Conservation (phyloP, 2,797 vertebrate species). For the Siniperca undulata region DNA sequence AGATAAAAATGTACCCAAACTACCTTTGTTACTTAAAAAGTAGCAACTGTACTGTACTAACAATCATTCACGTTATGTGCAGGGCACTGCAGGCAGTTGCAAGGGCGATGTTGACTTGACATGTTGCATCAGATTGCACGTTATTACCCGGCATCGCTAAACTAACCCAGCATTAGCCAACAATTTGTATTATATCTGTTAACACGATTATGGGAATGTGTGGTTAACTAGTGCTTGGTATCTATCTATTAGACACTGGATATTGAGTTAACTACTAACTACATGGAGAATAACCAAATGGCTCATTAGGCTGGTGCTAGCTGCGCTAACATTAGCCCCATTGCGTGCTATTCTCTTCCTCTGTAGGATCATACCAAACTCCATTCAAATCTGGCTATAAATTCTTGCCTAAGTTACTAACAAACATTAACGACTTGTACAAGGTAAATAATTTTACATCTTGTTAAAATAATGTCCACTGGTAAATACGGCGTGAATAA, state of each 20-base stretch:
- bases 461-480: background rate
- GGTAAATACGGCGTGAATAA: background rate
- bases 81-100: background rate
- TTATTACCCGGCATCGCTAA: constrained; percentile 44
- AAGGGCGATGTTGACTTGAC: constrained; percentile 67
- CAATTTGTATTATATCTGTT: too few species aligned
- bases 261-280: background rate
- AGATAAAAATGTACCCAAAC: background rate
- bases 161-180: constrained; percentile 29
- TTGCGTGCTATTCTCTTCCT: background rate
- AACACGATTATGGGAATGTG: accelerated
- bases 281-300: background rate
- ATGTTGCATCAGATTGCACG: constrained; percentile 90
- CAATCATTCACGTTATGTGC: background rate
- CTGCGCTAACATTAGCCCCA: constrained; percentile 51
- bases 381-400: background rate
- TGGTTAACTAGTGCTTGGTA: accelerated
- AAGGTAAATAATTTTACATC: accelerated
- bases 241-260: accelerated
- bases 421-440: accelerated
- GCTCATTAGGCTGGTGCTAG: constrained; percentile 13
- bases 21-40: background rate
- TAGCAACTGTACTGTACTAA: background rate
- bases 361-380: background rate
- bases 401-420: background rate